These are phyloP conservation scores for Drosophila silvestris DNA, from an alignment of 2,888 invertebrate genomes.

Conservation along the genomic window DNA sequence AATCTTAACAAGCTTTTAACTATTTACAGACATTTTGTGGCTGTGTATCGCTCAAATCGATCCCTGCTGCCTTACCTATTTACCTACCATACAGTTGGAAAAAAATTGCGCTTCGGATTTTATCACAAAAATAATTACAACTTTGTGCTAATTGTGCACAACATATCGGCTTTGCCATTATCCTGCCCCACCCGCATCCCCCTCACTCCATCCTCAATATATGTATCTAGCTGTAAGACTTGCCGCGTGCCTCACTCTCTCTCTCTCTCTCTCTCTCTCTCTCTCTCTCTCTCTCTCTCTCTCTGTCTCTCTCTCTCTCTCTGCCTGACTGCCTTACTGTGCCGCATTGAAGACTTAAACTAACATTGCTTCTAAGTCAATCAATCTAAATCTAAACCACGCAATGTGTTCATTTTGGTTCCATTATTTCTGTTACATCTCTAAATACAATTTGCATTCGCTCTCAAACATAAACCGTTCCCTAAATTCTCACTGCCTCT, in stretches of 20 bases:
- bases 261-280: conserved; percentile 3
- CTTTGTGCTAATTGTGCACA: conserved; percentile 54
- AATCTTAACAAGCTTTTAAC: conserved; percentile 28
- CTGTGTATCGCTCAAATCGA: conserved; percentile 26
- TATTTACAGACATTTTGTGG: conserved; percentile 60
- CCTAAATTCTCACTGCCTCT: conserved; percentile 26
- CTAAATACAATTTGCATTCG: conserved; percentile 23
- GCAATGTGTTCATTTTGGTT: conserved; percentile 61
- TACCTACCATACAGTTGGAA: conserved; percentile 73
- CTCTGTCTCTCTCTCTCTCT: background rate
- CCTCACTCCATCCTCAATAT: background rate
- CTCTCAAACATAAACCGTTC: conserved; percentile 25
- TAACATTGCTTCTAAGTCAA: conserved; percentile 63
- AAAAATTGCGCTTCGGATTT: conserved; percentile 80
- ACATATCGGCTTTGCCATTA: conserved; percentile 27
- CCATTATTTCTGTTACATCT: conserved; percentile 56
- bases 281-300: background rate
- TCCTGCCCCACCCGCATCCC: background rate
- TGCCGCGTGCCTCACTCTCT: background rate
- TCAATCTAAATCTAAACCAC: conserved; percentile 54
- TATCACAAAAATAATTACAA: conserved; percentile 81
- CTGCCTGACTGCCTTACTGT: conserved; percentile 10
- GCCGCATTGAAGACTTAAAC: conserved; percentile 39
- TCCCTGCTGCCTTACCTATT: conserved; percentile 41
- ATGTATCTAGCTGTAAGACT: conserved; percentile 10